Evolutionary conservation across 2,113 vertebrate genomes (phyloP).

Genomic region (Nematolebias whitei): DNA sequence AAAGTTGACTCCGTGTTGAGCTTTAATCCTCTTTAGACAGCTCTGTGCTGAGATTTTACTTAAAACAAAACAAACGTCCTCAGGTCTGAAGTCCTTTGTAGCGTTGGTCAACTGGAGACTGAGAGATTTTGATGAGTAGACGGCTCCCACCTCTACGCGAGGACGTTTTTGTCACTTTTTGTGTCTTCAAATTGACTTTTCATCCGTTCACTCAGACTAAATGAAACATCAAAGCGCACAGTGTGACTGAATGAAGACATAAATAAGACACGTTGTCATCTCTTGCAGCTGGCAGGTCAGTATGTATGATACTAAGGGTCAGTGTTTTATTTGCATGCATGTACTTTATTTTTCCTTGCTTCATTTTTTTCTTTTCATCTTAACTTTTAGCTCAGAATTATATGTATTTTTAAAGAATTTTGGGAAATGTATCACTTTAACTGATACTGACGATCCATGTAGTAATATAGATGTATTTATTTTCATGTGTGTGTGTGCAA

Average conservation of each 20-base stretch:
- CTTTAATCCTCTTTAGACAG: conserved; percentile 23
- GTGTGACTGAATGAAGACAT: conserved; percentile 63
- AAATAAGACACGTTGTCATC: conserved; percentile 54
- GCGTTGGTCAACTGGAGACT: conserved; percentile 21
- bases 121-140: background rate
- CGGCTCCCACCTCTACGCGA: conserved; percentile 3
- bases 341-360: conserved; percentile 55
- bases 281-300: conserved; percentile 66
- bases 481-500: conserved; percentile 48
- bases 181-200: conserved; percentile 7
- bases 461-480: conserved; percentile 57
- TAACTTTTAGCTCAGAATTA: conserved; percentile 53
- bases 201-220: conserved; percentile 31
- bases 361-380: conserved; percentile 59
- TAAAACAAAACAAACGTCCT: conserved; percentile 19
- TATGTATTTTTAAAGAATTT: conserved; percentile 61
- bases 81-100: conserved; percentile 10
- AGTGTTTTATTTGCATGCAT: conserved; percentile 76
- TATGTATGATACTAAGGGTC: conserved; percentile 67
- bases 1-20: background rate
- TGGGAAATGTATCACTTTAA: conserved; percentile 60
- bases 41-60: conserved; percentile 40
- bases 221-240: conserved; percentile 73
- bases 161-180: conserved; percentile 16
- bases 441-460: conserved; percentile 67